Evolutionary conservation across 2,797 vertebrate genomes (phyloP).

Genomic region (Luscinia megarhynchos): DNA sequence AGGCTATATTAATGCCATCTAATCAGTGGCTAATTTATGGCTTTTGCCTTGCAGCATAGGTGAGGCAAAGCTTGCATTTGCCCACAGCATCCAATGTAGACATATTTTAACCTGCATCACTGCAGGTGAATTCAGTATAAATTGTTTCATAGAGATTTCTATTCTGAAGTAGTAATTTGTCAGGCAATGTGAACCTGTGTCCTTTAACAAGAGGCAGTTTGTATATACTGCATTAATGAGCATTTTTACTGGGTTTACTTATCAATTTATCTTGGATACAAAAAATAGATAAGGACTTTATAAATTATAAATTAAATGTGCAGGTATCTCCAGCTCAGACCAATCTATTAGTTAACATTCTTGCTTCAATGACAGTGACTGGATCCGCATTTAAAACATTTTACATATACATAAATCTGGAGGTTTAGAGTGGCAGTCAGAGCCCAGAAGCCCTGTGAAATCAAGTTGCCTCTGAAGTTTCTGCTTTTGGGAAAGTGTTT

Average conservation of each 20-base stretch:
- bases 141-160: neutral
- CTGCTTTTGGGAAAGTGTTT: neutral
- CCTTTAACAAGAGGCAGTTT: neutral
- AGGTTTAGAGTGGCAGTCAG: neutral
- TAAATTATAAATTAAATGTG: neutral
- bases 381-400: neutral
- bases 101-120: neutral
- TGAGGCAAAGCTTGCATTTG: neutral
- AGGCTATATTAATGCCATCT: neutral
- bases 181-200: neutral
- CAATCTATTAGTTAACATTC: neutral
- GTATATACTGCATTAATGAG: neutral
- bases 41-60: neutral
- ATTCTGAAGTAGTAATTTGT: neutral
- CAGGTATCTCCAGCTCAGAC: neutral
- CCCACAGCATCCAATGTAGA: neutral
- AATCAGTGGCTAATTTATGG: neutral
- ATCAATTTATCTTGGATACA: neutral
- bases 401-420: neutral
- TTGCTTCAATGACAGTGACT: neutral
- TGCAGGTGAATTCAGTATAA: neutral
- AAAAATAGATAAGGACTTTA: neutral
- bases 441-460: neutral
- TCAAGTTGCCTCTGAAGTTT: neutral
- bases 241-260: neutral